Evolutionary conservation across 2,113 vertebrate genomes (phyloP), one percentile per base, ranked within the genome.

Genomic region (Hippotragus niger): DNA sequence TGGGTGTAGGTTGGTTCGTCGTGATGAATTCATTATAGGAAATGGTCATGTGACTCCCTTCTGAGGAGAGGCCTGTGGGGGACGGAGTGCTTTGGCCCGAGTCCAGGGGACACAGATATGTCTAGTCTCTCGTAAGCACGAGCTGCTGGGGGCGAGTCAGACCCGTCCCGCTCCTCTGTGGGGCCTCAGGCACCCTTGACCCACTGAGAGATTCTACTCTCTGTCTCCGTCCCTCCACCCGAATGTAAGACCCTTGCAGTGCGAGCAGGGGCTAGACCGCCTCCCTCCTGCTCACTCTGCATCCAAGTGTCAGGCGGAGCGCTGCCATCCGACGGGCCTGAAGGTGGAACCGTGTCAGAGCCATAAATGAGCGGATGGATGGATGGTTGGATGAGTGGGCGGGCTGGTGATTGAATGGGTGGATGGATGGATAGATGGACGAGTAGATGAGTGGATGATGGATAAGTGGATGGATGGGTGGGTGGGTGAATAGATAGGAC

Each of bases 11-110:
- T 88, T 88, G 57, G 40, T 27, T 88, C 45, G 57, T 55, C 67
- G 33, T 45, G 19, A 10, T 53, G 81, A 92, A 80, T 88, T 93
- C 50, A 74, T 90, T 58, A 53, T 40, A 60, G 84, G 36, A 95
- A 97, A 92, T 53, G n/a, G 67, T 62, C 94, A 62, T 57, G 60
- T 83, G 91, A 93, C 76, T 96, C 88, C 78, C 40, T 64, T 94
- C 47, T 97, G 45, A 94, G 50, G 53, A 91, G 29, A 89, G 52
- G 19, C 11, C 36, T 78, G 58, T 87, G 23, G 25, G 53, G 52
- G 55, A 94, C 40, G 43, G 57, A 74, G 13, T 45, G 45, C 33
- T 96, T 40, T 90, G 55, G 88, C 67, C 52, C 1, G 3, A 50
- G 78, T 58, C 17, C 80, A 96, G 64, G 47, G 29, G 21, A 50